These are phyloP conservation scores for Halichoerus grypus DNA, from an alignment of 2,113 vertebrate species.

Conservation along the genomic window DNA sequence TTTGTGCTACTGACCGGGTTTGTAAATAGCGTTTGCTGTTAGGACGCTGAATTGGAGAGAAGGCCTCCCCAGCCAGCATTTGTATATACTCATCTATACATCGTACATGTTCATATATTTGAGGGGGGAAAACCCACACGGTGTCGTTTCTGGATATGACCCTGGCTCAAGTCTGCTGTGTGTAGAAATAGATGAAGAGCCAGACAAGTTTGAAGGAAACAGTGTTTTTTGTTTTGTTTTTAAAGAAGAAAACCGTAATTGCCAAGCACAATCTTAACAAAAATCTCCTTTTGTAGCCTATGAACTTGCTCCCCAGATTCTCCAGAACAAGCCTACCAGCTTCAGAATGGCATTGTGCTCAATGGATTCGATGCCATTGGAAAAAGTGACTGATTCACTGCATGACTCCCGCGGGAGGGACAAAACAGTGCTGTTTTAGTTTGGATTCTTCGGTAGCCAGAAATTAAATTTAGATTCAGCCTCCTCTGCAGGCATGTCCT, in stretches of 20 bases:
- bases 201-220: slow-evolving; percentile 62
- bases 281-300: slow-evolving; percentile 60
- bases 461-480: slow-evolving; percentile 60
- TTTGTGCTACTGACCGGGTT: slow-evolving; percentile 34
- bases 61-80: slow-evolving; percentile 1
- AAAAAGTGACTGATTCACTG: neutral
- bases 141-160: slow-evolving; percentile 6
- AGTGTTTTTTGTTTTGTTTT: slow-evolving; percentile 50
- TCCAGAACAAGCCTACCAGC: slow-evolving; percentile 46
- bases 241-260: neutral
- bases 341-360: slow-evolving; percentile 62
- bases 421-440: slow-evolving; percentile 37
- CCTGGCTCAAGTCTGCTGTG: slow-evolving; percentile 42
- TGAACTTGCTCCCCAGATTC: slow-evolving; percentile 77
- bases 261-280: slow-evolving; percentile 71
- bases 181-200: slow-evolving; percentile 56
- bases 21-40: slow-evolving; percentile 7
- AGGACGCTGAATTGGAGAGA: neutral
- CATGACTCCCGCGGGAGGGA: slow-evolving; percentile 11
- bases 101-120: neutral
- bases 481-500: neutral
- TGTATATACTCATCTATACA: slow-evolving; percentile 65
- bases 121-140: neutral
- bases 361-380: slow-evolving; percentile 6
- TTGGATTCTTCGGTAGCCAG: slow-evolving; percentile 50